These are phyloP conservation scores for Heterochromis multidens DNA, from an alignment of 2,113 vertebrate genomes.

Conservation along the genomic window DNA sequence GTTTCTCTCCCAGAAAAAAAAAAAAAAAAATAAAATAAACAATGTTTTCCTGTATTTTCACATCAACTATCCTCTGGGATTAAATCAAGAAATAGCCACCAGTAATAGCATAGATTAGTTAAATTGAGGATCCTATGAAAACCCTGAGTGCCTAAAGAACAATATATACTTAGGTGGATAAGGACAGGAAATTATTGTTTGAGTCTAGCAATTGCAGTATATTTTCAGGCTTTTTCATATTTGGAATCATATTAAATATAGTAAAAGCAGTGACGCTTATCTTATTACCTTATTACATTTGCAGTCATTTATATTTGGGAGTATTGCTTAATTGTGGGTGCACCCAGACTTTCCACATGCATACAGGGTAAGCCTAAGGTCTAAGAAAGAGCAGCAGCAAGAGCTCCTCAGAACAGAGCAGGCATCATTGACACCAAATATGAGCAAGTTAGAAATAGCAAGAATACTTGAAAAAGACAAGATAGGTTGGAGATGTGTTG, in stretches of 20 bases:
- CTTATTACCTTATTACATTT: not conserved
- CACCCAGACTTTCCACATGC: not conserved
- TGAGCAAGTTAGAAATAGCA: not conserved
- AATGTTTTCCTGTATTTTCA: not conserved
- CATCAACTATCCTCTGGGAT: not conserved
- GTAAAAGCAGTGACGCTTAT: not conserved
- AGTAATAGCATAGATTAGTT: not conserved
- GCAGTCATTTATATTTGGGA: not conserved
- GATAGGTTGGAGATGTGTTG: not conserved
- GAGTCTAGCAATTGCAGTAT: not conserved
- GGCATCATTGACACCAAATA: not conserved
- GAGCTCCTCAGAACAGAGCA: not conserved
- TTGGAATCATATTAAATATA: not conserved
- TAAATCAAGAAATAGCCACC: not conserved
- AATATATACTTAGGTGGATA: not conserved
- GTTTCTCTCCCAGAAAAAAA: not conserved
- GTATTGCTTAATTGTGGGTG: not conserved
- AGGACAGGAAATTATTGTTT: not conserved
- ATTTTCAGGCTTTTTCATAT: not conserved
- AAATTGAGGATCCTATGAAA: not conserved
- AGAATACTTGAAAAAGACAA: not conserved
- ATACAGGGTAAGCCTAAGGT: not conserved
- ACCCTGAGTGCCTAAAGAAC: not conserved
- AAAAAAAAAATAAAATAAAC: not conserved
- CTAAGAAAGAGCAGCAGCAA: not conserved